Conservation (phyloP, 2,113 vertebrate species). For the Takifugu flavidus region DNA sequence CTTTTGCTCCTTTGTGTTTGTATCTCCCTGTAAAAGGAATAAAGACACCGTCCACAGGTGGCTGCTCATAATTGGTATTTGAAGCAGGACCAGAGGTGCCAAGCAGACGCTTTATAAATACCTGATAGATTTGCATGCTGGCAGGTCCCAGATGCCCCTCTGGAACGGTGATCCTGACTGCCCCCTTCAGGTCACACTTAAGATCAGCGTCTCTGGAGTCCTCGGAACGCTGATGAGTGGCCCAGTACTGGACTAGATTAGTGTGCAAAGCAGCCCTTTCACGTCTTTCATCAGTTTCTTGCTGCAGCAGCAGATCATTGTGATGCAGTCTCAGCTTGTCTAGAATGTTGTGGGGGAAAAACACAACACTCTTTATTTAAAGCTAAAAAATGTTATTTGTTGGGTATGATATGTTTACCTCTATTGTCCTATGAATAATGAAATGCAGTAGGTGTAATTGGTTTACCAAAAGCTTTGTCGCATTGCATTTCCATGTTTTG, state of each 20-base stretch:
- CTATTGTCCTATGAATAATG: too few species aligned
- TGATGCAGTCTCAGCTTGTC: constrained; percentile 54
- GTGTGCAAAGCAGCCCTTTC: constrained; percentile 28
- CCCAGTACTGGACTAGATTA: constrained; percentile 57
- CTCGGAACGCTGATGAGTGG: constrained; percentile 54
- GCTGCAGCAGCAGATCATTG: constrained; percentile 47
- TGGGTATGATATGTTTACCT: background rate
- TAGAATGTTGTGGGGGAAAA: constrained; percentile 25
- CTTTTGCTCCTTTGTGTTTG: constrained; percentile 37
- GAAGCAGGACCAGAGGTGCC: constrained; percentile 5
- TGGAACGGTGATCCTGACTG: constrained; percentile 39
- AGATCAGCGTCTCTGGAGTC: constrained; percentile 69
- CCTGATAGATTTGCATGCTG: constrained; percentile 73
- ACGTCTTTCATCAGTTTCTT: constrained; percentile 52
- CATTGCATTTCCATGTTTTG: constrained; percentile 48
- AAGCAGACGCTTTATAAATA: constrained; percentile 22
- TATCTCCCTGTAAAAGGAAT: constrained; percentile 67
- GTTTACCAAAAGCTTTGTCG: constrained; percentile 62
- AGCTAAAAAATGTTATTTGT: background rate
- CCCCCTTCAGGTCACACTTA: constrained; percentile 56
- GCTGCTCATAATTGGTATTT: background rate
- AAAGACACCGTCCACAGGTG: constrained; percentile 4
- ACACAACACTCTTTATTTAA: background rate
- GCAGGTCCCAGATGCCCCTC: constrained; percentile 67
- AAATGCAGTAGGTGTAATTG: too few species aligned